phyloP scores from a whole-genome alignment of 2,113 vertebrate genomes.

The Oryzias javanicus region DNA sequence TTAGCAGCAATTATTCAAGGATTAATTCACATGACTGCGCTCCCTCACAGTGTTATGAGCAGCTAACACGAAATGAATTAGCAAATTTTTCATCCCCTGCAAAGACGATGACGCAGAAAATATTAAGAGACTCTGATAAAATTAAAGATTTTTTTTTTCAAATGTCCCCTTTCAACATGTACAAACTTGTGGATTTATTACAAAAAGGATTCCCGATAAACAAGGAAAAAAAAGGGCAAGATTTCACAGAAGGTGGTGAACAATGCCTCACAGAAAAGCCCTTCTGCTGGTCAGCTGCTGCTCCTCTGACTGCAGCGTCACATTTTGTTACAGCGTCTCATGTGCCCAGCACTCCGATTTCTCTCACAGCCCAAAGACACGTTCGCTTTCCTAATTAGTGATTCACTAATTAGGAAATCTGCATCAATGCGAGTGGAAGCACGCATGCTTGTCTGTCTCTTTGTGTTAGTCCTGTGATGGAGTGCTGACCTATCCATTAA shows the following conservation, averaged over 20 bases:
- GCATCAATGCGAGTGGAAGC: not conserved
- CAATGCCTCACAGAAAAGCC: not conserved
- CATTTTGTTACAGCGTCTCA: not conserved
- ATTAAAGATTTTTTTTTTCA: too few relatives aligned
- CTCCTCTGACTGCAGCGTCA: not conserved
- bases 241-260: not conserved
- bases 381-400: conserved; percentile 1
- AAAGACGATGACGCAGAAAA: not conserved
- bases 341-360: not conserved
- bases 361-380: not conserved
- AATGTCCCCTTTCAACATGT: too few relatives aligned
- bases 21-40: not conserved
- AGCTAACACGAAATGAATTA: not conserved
- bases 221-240: not conserved
- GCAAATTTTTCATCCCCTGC: not conserved
- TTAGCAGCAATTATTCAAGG: not conserved
- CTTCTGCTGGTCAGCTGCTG: not conserved
- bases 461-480: not conserved
- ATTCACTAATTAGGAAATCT: not conserved
- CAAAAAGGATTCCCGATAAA: too few relatives aligned
- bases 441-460: conserved; percentile 1
- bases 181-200: too few relatives aligned
- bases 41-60: not conserved
- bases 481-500: not conserved
- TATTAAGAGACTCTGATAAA: not conserved